Percentiles rank a stretch among this genome's conserved stretches.
phyloP scores from a whole-genome alignment of 2,888 invertebrate species.

The Craniophora ligustri region DNA sequence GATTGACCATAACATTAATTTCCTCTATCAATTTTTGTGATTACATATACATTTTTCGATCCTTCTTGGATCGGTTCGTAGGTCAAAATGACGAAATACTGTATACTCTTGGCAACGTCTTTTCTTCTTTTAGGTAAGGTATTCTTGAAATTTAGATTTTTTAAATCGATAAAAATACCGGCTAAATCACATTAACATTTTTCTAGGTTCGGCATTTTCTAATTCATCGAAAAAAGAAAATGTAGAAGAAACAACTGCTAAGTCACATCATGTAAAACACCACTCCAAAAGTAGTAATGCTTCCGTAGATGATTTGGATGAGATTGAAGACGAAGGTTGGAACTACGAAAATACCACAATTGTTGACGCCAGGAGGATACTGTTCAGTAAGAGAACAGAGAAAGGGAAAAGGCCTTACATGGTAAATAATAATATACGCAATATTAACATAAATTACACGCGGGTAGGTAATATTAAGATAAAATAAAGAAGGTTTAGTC shows the following conservation, averaged over 20 bases:
- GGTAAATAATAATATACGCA: constrained; percentile 64
- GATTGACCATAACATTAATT: constrained; percentile 66
- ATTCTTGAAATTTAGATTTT: neutral
- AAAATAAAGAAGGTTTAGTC: neutral
- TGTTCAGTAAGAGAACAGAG: constrained; percentile 73
- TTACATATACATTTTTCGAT: constrained; percentile 56
- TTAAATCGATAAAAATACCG: neutral
- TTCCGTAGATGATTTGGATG: constrained; percentile 56
- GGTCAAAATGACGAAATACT: constrained; percentile 61
- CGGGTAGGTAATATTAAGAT: neutral
- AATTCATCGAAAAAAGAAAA: constrained; percentile 44
- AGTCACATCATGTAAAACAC: constrained; percentile 39
- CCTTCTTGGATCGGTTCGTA: constrained; percentile 62
- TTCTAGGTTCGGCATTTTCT: constrained; percentile 47
- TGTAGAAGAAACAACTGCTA: constrained; percentile 10
- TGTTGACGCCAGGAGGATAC: constrained; percentile 78
- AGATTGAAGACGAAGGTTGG: constrained; percentile 76
- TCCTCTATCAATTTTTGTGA: constrained; percentile 27
- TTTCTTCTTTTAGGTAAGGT: constrained; percentile 65
- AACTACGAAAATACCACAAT: constrained; percentile 74
- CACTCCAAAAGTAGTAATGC: constrained; percentile 32
- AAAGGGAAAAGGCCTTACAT: constrained; percentile 79
- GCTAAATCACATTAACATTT: neutral
- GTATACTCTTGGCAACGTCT: constrained; percentile 50
- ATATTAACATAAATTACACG: neutral